Evolutionary conservation across 2,888 invertebrate species (phyloP), one percentile per base, ranked within the genome.

Genomic region (Luperina nickerlii): DNA sequence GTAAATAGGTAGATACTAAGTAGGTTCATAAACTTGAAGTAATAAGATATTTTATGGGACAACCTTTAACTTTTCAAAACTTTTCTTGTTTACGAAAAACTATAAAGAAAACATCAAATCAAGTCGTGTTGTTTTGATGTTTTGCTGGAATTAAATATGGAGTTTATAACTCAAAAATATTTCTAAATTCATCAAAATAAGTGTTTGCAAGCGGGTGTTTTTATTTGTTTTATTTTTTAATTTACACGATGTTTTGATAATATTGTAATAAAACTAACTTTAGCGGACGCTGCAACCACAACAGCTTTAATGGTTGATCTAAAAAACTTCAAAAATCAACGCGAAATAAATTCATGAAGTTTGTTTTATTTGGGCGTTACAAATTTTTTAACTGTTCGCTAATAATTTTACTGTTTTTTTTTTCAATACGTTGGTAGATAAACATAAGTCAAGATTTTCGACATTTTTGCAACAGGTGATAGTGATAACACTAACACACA

Each of bases 11-110:
- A 38, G 11, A 57, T 24, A 9, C 2, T 62, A 76, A 62, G 67
- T 83, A 62, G 7, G 7, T 63, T 68, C 67, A 54, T 68, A 81
- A 83, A 83, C n/a, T 32, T 83, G 38, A 45, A 65, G 48, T 24
- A 82, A 77, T n/a, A 65, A 71, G 20, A 71, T 66, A n/a, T 70
- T 66, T 78, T 74, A 54, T 66, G n/a, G 20, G 11, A 74, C 69
- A 20, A 62, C 48, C 18, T 67, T 73, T 27, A 5, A 75, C 13
- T 13, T 60, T 71, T 20, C 3, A 38, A 70, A 86, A 86, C 74
- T 70, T 84, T 83, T 83, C 68, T 75, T 73, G 73, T 86, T 75
- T 75, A 66, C 38, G 32, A 57, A 73, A 83, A 78, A 60, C 45
- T 68, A 78, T 65, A 60, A 27, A 63, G 24, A 73, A 73, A 86